Evolutionary conservation across 2,888 invertebrate genomes (phyloP), one percentile per base, ranked within the genome.

Genomic region (Pelosia muscerda): DNA sequence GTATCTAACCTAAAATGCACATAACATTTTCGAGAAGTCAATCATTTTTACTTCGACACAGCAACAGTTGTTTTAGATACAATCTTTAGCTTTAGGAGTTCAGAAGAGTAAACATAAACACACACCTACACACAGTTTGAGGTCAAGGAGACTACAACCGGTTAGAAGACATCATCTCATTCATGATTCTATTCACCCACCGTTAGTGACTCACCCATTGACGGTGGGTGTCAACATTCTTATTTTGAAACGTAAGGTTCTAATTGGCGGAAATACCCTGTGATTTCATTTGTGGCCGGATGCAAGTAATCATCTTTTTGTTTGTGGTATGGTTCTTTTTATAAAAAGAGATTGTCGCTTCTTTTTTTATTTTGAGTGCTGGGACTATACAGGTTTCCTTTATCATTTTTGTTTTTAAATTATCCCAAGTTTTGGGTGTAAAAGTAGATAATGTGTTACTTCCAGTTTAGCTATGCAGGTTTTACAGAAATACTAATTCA

Each of bases 121-220:
- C 55, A 25, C 23, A 25, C 57, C 58, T 58, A 58, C 65, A 66
- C 63, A 23, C 19, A 28, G 15, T 66, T 34, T 34, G 59, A 66
- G 66, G 66, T 66, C 66, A 66, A 54, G 66, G 61, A 55, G 26
- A 66, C 59, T 23, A n/a, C 31, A 66, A 66, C 66, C 61, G 66
- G 66, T 66, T 66, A 34, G 63, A 69, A 67, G 56, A 62, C 72
- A 79, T 79, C 81, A 71, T 74, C 75, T 72, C 79, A 79, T 81
- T 80, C 79, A 80, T 73, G 65, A 53, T 66, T 71, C 66, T 23
- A 19, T 23, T 49, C 49, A 49, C 49, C 49, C n/a, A 49, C 6
- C 49, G 49, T n/a, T 8, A 54, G 49, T 69, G 65, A 69, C 6
- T 69, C 69, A 69, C 31, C 19, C 49, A 49, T 42, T 63, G 60